Evolutionary conservation across 2,888 invertebrate species (phyloP), one percentile per base, ranked within the genome.

Genomic region (Lydus trimaculatus): DNA sequence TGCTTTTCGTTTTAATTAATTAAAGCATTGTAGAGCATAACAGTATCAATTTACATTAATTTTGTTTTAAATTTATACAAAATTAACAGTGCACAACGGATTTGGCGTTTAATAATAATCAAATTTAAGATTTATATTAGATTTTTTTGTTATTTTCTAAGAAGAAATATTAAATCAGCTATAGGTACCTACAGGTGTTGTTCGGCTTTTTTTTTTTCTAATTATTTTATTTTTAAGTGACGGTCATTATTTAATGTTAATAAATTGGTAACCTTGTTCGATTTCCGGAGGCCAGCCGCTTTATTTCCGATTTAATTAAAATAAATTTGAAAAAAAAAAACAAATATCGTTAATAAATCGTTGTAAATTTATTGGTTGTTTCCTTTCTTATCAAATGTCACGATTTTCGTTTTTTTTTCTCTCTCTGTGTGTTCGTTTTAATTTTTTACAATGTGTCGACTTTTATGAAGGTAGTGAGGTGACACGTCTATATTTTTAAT

Each of bases 251-350:
- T 69, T 70, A 66, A 70, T 67, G 70, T 69, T 68, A 69, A 71
- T 71, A 70, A 65, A 67, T 75, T 70, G 72, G 64, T 73, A 76
- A 73, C 81, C 81, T 81, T 78, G 81, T 80, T 76, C 80, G 79
- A 81, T 77, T 81, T 81, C 81, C 81, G 80, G 81, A 81, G 81
- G 81, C 78, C 81, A 79, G 74, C 81, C 73, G 76, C 79, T 81
- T 77, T 72, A 79, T 80, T 81, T 81, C 81, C 81, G 81, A 81
- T 81, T 81, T 77, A 78, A 81, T 81, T 80, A 79, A 78, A 79
- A 76, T 67, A 63, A 71, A 69, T 58, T 58, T 48, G 2, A n/a
- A 39, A 39, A n/a, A n/a, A 20, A 48, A 7, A 48, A 48, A 20
- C 1, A 20, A 20, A 20, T 1, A 48, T 48, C 20, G n/a, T 23